Evolutionary conservation across 2,113 vertebrate species (phyloP).

Genomic region (Astatoreochromis straeleni): DNA sequence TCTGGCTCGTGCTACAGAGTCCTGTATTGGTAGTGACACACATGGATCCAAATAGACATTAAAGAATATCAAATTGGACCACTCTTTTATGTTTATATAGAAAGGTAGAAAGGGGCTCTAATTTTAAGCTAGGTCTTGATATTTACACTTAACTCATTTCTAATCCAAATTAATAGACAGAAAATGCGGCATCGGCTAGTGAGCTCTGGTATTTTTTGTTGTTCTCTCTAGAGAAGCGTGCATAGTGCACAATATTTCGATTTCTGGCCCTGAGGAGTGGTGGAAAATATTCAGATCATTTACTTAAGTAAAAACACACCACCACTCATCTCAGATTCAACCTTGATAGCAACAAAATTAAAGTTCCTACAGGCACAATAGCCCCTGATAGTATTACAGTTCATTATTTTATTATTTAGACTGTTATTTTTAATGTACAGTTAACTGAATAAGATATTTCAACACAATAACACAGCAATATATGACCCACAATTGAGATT

Average conservation of each 20-base stretch:
- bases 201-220: background rate
- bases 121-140: accelerated
- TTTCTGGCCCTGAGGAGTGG: background rate
- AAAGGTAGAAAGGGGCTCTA: background rate
- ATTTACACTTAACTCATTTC: background rate
- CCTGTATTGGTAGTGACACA: background rate
- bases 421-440: background rate
- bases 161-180: background rate
- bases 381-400: background rate
- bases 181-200: background rate
- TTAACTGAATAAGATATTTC: background rate
- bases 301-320: background rate
- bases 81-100: background rate
- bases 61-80: background rate
- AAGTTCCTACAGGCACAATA: background rate
- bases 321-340: background rate
- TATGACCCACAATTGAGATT: background rate
- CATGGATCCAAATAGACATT: background rate
- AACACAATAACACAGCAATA: background rate
- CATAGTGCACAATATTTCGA: accelerated
- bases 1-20: background rate
- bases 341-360: background rate
- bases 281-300: background rate
- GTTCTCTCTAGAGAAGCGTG: background rate
- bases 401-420: background rate